A percentile compares a stretch with the other conserved stretches of the same genome.
Evolutionary conservation across 2,888 invertebrate species (phyloP).

Genomic region (Xylota sylvarum): DNA sequence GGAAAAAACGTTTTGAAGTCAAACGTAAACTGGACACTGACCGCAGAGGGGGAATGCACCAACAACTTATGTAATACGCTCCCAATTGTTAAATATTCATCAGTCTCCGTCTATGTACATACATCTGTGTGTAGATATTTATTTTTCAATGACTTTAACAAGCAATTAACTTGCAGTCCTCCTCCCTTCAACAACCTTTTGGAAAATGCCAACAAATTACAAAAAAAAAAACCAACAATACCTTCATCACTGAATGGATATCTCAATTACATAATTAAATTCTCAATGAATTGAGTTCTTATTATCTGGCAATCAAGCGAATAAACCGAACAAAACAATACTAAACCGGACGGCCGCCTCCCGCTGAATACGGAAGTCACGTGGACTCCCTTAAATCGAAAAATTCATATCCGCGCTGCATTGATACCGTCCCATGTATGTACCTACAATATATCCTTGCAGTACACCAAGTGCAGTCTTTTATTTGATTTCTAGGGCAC

Average conservation of each 20-base stretch:
- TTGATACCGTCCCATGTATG: conserved; percentile 21
- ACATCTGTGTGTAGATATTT: too few species aligned
- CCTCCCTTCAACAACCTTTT: neutral
- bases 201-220: neutral
- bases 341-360: conserved; percentile 17
- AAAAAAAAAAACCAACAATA: conserved; percentile 19
- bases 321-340: conserved; percentile 55
- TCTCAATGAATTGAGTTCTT: conserved; percentile 44
- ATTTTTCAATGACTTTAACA: too few species aligned
- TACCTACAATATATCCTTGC: neutral
- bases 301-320: conserved; percentile 39
- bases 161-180: too few species aligned
- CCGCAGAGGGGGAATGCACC: too few species aligned
- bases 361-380: conserved; percentile 63
- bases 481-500: conserved; percentile 24
- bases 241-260: conserved; percentile 21
- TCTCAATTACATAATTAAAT: conserved; percentile 67
- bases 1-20: too few species aligned
- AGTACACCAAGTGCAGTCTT: conserved; percentile 27
- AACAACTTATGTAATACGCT: too few species aligned
- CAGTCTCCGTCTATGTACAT: too few species aligned
- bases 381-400: conserved; percentile 16
- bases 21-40: too few species aligned
- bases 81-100: too few species aligned
- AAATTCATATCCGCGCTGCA: conserved; percentile 48